These are phyloP conservation scores for Drosophila kuntzei DNA, from an alignment of 2,888 invertebrate species.

Conservation along the genomic window DNA sequence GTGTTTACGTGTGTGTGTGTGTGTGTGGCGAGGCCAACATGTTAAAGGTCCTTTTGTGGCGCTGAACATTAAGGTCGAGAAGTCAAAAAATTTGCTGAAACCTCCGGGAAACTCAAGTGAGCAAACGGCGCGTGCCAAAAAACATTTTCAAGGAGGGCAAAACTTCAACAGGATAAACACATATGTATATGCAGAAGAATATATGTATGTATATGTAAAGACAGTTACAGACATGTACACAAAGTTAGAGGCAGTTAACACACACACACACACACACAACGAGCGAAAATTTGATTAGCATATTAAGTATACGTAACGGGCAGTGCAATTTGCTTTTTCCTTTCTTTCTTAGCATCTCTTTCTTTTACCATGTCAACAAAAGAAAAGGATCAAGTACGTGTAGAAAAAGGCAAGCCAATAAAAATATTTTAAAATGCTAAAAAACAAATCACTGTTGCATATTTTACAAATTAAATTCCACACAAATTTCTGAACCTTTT, in stretches of 20 bases:
- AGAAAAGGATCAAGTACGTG: conserved; percentile 19
- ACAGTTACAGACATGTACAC: conserved; percentile 45
- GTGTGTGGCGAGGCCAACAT: conserved; percentile 28
- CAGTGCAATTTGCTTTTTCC: conserved; percentile 24
- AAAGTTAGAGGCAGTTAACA: conserved; percentile 46
- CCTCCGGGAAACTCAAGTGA: conserved; percentile 32
- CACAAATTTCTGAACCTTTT: conserved; percentile 29
- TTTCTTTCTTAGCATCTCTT: conserved; percentile 1
- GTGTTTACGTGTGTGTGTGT: background rate
- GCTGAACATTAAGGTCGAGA: conserved; percentile 40
- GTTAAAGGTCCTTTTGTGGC: conserved; percentile 31
- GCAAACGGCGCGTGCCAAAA: conserved; percentile 36
- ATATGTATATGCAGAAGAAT: background rate
- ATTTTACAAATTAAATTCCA: conserved; percentile 54
- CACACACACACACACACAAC: background rate
- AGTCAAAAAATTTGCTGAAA: conserved; percentile 37
- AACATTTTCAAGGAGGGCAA: conserved; percentile 10
- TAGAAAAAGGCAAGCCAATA: conserved; percentile 1
- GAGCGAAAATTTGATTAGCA: conserved; percentile 61
- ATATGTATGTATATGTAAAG: conserved; percentile 9
- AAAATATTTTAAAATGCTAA: conserved; percentile 1
- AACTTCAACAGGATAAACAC: conserved; percentile 18
- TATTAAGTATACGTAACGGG: conserved; percentile 63
- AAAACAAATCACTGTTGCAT: conserved; percentile 50
- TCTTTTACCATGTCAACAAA: background rate